Base-by-base conservation (phyloP, 2,888 invertebrate genomes). In the Plutella xylostella region DNA sequence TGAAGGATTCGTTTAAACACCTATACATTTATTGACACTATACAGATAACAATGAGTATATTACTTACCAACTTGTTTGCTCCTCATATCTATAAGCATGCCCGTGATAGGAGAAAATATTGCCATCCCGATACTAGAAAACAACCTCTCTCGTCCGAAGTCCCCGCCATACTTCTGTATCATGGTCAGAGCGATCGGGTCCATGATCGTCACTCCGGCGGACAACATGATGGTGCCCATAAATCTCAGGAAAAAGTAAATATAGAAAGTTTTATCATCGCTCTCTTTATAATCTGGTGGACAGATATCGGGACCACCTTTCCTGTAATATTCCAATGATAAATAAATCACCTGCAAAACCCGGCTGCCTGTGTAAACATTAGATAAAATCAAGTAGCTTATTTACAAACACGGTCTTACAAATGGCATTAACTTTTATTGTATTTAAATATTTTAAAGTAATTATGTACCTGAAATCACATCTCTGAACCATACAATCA, bases 191-290 rank as follows among this genome's bases (percentile, higher is more conserved):
- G 94, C 92, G 51, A 94, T 93, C 0, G 95, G 94, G 72, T 96
- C 95, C 89, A 94, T 90, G 45, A 96, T 91, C 11, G 93, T 93
- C 1, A 94, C 92, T n/a, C 92, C 91, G 21, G 93, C 93, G 4
- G 92, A 90, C 61, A 92, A 80, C 88, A 92, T 91, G 4, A 93
- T 90, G 22, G 92, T 93, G 1, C 91, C 94, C 56, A 93, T 76
- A 55, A 95, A 90, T 62, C 94, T 83, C 49, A 95, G 62, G 44
- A 90, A 72, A 65, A 95, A 93, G 65, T 96, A 95, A 48, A 92
- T 86, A 88, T 93, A 94, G 65, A 95, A 95, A 2, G 91, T 89
- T 55, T 86, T 88, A 60, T 90, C 90, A 51, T 91, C 91, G 46
- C 90, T 90, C 61, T 91, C 90, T 65, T 89, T 90, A 61, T 90